A percentile compares a stretch with the other conserved stretches of the same genome.
These are phyloP conservation scores for Sylvicola cinctus DNA, from an alignment of 2,888 invertebrate genomes.

Conservation along the genomic window DNA sequence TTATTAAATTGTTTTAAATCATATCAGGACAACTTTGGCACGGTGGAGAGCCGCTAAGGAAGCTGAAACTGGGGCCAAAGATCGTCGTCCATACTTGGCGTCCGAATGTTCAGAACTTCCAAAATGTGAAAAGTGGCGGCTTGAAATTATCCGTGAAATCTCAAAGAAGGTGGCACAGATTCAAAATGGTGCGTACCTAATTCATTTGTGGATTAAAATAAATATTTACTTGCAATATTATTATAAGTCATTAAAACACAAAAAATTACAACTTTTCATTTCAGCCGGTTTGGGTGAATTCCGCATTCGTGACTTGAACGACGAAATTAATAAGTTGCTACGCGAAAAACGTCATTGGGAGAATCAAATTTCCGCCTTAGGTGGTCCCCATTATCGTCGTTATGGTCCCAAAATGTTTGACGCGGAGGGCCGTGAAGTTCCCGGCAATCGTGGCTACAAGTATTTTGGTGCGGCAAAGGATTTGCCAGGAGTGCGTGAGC, in stretches of 20 bases:
- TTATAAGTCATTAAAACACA: background rate
- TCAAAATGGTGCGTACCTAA: slow-evolving; percentile 57
- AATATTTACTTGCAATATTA: background rate
- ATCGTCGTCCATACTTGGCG: slow-evolving; percentile 80
- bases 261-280: slow-evolving; percentile 9
- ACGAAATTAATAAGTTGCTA: slow-evolving; percentile 95
- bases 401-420: slow-evolving; percentile 87
- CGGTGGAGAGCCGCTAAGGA: slow-evolving; percentile 95
- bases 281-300: slow-evolving; percentile 95
- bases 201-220: background rate
- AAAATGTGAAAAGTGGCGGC: slow-evolving; percentile 88
- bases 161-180: slow-evolving; percentile 98
- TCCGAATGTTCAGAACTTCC: slow-evolving; percentile 83
- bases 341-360: slow-evolving; percentile 98
- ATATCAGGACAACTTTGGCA: slow-evolving; percentile 71
- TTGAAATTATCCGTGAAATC: slow-evolving; percentile 92
- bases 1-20: background rate
- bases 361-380: slow-evolving; percentile 81
- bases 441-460: slow-evolving; percentile 94
- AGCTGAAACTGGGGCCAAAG: slow-evolving; percentile 70
- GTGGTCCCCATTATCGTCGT: slow-evolving; percentile 83
- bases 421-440: slow-evolving; percentile 88
- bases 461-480: slow-evolving; percentile 98
- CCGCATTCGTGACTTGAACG: slow-evolving; percentile 90
- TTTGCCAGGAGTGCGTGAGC: slow-evolving; percentile 88